These are phyloP conservation scores for Drosophila lutescens DNA, from an alignment of 2,888 invertebrate genomes.

Conservation along the genomic window DNA sequence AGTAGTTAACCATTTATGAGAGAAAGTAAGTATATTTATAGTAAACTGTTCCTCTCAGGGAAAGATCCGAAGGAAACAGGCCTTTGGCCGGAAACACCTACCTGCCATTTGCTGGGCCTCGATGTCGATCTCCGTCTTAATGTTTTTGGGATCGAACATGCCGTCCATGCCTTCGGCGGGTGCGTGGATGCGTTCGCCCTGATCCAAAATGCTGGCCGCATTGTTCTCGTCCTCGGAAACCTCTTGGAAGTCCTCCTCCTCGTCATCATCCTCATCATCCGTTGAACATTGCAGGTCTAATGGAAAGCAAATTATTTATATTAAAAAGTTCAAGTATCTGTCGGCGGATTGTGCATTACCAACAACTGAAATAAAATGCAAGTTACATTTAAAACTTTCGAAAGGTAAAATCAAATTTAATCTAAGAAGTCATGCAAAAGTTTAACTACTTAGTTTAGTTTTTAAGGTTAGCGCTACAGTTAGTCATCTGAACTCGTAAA, in stretches of 20 bases:
- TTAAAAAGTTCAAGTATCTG: constrained; percentile 1
- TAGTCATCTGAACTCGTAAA: neutral
- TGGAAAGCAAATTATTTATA: constrained; percentile 4
- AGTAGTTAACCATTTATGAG: no score
- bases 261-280: constrained; percentile 89
- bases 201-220: constrained; percentile 84
- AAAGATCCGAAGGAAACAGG: neutral
- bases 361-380: constrained; percentile 27
- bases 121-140: constrained; percentile 78
- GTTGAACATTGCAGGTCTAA: constrained; percentile 89
- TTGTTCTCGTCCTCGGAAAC: constrained; percentile 86
- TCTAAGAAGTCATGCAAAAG: constrained; percentile 10
- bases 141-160: constrained; percentile 75
- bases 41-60: neutral
- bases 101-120: constrained; percentile 77
- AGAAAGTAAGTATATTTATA: neutral
- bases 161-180: constrained; percentile 55
- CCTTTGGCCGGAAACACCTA: constrained; percentile 42
- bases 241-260: constrained; percentile 86
- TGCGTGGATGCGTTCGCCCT: constrained; percentile 81
- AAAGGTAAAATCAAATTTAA: neutral
- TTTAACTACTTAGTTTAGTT: neutral
- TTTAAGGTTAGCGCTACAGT: constrained; percentile 6
- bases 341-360: constrained; percentile 23
- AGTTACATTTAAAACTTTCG: constrained; percentile 1